Conservation (phyloP, 2,888 invertebrate genomes). For the Agrypnus murinus region DNA sequence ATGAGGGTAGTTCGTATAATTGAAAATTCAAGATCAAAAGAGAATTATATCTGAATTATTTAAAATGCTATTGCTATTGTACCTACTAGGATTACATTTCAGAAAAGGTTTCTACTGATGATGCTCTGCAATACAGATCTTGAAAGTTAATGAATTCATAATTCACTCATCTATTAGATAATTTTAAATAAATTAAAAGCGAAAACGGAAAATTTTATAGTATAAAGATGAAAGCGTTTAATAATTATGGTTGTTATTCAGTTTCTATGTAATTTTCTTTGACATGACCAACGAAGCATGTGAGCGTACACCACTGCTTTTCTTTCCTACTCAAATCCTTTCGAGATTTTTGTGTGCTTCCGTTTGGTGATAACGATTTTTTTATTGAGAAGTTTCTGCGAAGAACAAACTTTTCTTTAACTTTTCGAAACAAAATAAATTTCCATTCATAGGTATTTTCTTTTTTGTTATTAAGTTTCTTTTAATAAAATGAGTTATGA, state of each 20-base stretch:
- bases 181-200: slow-evolving; percentile 18
- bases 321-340: slow-evolving; percentile 23
- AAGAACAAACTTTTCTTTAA: neutral
- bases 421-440: slow-evolving; percentile 2
- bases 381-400: slow-evolving; percentile 2
- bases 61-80: slow-evolving; percentile 35
- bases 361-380: slow-evolving; percentile 29
- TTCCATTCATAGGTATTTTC: neutral
- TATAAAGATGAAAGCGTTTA: too few species aligned
- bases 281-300: slow-evolving; percentile 15
- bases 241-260: slow-evolving; percentile 25
- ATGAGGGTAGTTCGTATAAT: slow-evolving; percentile 32
- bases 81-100: slow-evolving; percentile 30
- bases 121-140: neutral
- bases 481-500: too few species aligned
- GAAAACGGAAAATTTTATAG: neutral
- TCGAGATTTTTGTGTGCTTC: slow-evolving; percentile 20
- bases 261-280: slow-evolving; percentile 7
- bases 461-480: neutral
- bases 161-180: slow-evolving; percentile 10
- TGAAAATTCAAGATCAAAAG: slow-evolving; percentile 44
- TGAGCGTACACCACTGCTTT: slow-evolving; percentile 23
- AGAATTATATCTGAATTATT: slow-evolving; percentile 35
- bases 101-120: slow-evolving; percentile 5
- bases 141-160: slow-evolving; percentile 22